A percentile compares a stretch with the other conserved stretches of the same genome.
phyloP scores from a whole-genome alignment of 2,888 invertebrate species.

The Cosmia trapezina region DNA sequence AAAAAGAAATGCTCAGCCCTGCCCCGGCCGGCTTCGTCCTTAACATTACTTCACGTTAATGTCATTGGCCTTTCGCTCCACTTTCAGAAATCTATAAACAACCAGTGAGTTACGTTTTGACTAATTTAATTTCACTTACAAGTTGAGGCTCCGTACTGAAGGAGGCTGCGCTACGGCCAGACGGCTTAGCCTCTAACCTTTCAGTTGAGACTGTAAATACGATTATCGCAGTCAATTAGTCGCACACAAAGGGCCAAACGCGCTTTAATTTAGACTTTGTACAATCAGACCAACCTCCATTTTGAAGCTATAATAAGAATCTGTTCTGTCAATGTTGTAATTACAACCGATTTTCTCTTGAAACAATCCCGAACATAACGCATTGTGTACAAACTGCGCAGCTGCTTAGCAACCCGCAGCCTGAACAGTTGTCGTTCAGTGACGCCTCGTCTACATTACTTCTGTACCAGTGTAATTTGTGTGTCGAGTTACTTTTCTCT shows the following conservation, averaged over 20 bases:
- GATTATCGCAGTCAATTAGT: conserved; percentile 56
- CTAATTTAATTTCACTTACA: conserved; percentile 36
- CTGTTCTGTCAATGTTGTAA: conserved; percentile 6
- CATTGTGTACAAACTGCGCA: background rate
- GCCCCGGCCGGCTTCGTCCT: background rate
- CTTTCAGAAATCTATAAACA: conserved; percentile 12
- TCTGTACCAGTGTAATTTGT: background rate
- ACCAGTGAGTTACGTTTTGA: conserved; percentile 39
- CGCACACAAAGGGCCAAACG: conserved; percentile 48
- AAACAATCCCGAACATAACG: background rate
- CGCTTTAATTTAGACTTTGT: conserved; percentile 30
- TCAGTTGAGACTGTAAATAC: conserved; percentile 28
- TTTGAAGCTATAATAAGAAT: conserved; percentile 14
- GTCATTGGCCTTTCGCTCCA: conserved; percentile 16
- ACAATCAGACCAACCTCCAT: conserved; percentile 26
- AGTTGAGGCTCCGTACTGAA: conserved; percentile 10
- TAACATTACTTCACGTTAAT: conserved; percentile 30
- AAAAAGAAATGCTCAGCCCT: conserved; percentile 5
- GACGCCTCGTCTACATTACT: background rate
- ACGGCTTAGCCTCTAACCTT: background rate
- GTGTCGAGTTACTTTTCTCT: background rate
- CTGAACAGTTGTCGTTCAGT: background rate
- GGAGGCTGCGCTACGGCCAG: background rate
- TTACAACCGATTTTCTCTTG: conserved; percentile 1
- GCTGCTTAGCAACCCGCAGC: background rate